A percentile compares a stretch with the other conserved stretches of the same genome.
phyloP scores from a whole-genome alignment of 2,113 vertebrate genomes.

The Leptobrachium leishanense region DNA sequence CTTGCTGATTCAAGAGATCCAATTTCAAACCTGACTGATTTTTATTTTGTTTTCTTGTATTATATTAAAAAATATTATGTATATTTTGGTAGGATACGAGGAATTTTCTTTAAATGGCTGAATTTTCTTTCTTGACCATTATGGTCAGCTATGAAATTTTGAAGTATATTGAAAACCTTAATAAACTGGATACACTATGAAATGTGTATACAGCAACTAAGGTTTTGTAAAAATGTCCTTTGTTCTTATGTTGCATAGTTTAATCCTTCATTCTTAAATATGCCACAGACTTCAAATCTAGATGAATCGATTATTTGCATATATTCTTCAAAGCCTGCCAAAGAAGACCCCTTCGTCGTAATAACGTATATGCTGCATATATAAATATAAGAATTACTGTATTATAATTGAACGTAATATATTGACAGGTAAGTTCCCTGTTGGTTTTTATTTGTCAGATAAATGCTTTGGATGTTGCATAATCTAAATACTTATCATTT shows the following conservation, averaged over 20 bases:
- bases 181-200: too few relatives aligned
- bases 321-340: conserved; percentile 9
- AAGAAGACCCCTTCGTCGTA: conserved; percentile 12
- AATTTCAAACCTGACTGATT: too few relatives aligned
- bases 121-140: too few relatives aligned
- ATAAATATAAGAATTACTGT: neutral
- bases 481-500: neutral
- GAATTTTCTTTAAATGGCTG: too few relatives aligned
- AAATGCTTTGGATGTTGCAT: neutral
- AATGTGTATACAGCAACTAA: too few relatives aligned
- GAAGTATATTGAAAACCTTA: too few relatives aligned
- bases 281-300: neutral
- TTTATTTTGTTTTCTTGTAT: too few relatives aligned
- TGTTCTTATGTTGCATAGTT: conserved; percentile 21
- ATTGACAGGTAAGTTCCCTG: neutral
- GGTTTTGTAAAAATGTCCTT: neutral
- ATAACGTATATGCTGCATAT: neutral
- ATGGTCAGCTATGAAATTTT: too few relatives aligned
- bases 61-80: too few relatives aligned
- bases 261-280: neutral
- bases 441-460: neutral
- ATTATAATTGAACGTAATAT: neutral
- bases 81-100: too few relatives aligned
- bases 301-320: conserved; percentile 21
- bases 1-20: too few relatives aligned